These are phyloP conservation scores for Drosophila santomea DNA, from an alignment of 1,140 invertebrate genomes.

Conservation along the genomic window DNA sequence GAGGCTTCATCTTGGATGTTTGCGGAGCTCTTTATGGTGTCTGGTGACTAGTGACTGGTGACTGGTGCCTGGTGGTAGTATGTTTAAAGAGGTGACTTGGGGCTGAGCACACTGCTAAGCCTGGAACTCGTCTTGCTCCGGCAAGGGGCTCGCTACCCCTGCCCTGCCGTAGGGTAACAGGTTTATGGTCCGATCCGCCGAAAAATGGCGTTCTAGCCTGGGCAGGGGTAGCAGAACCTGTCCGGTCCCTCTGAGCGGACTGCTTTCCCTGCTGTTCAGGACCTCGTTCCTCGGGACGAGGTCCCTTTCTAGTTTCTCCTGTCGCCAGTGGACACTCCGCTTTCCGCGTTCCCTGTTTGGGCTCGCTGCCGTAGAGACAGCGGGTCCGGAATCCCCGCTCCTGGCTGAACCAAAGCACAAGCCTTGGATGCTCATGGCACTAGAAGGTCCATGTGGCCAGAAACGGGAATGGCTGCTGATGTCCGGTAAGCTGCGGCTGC, in stretches of 20 bases:
- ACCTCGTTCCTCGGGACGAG: neutral
- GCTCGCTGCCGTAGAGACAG: neutral
- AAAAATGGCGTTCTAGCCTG: neutral
- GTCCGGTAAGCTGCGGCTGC: slow-evolving; percentile 52
- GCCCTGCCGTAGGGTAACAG: neutral
- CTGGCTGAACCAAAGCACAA: neutral
- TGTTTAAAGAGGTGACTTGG: neutral
- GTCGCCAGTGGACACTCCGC: slow-evolving; percentile 37
- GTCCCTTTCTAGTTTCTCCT: slow-evolving; percentile 11
- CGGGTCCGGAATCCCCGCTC: neutral
- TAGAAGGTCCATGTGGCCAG: neutral
- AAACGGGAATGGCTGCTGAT: slow-evolving; percentile 4
- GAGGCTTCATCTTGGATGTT: slow-evolving; percentile 18
- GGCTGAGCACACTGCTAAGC: slow-evolving; percentile 17
- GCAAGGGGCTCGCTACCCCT: neutral
- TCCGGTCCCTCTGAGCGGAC: neutral
- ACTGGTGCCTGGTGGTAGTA: neutral
- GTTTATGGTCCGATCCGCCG: slow-evolving; percentile 21
- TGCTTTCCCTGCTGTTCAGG: neutral
- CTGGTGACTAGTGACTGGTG: neutral
- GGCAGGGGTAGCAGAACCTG: slow-evolving; percentile 38
- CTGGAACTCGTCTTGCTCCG: slow-evolving; percentile 39
- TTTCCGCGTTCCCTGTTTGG: neutral
- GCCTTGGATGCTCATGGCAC: slow-evolving; percentile 4
- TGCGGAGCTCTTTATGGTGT: slow-evolving; percentile 23